Conservation (phyloP, 1,140 invertebrate species). For the Drosophila subpulchrella region DNA sequence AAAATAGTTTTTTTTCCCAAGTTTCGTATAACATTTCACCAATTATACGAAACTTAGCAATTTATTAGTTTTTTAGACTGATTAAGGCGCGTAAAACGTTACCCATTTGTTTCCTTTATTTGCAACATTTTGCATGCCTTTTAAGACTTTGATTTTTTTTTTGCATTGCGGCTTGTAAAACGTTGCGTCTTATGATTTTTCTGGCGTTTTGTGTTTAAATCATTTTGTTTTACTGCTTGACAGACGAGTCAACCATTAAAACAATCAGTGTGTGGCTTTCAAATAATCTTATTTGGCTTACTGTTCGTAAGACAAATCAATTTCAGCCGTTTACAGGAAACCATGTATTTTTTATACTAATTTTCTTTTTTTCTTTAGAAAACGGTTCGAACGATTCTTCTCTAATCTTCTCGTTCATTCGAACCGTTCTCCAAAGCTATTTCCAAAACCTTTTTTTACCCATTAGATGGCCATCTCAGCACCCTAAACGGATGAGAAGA, state of each 20-base stretch:
- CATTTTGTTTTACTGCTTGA: slow-evolving; percentile 33
- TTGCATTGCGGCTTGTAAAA: slow-evolving; percentile 50
- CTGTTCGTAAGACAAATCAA: slow-evolving; percentile 12
- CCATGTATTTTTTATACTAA: slow-evolving; percentile 6
- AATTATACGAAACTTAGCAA: slow-evolving; percentile 19
- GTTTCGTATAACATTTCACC: slow-evolving; percentile 35
- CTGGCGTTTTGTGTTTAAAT: slow-evolving; percentile 7
- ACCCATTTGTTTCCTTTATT: slow-evolving; percentile 31
- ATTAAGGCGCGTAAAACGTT: slow-evolving; percentile 74
- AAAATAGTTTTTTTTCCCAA: background rate
- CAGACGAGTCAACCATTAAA: slow-evolving; percentile 31
- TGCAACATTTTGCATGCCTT: slow-evolving; percentile 70
- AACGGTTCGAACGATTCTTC: slow-evolving; percentile 35
- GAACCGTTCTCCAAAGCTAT: slow-evolving; percentile 56
- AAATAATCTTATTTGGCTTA: slow-evolving; percentile 35
- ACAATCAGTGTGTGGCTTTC: slow-evolving; percentile 32
- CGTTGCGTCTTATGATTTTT: slow-evolving; percentile 25
- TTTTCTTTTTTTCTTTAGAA: slow-evolving; percentile 32
- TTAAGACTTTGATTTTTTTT: slow-evolving; percentile 12
- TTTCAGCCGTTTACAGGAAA: slow-evolving; percentile 2
- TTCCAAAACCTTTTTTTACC: slow-evolving; percentile 14
- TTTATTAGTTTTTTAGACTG: slow-evolving; percentile 13
- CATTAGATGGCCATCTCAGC: slow-evolving; percentile 4
- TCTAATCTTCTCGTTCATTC: background rate
- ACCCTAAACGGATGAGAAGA: slow-evolving; percentile 17